Evolutionary conservation across 35 echinoderm and acorn worm genomes (phyloP), one percentile per base, ranked within the genome.

Genomic region (Anneissia japonica): DNA sequence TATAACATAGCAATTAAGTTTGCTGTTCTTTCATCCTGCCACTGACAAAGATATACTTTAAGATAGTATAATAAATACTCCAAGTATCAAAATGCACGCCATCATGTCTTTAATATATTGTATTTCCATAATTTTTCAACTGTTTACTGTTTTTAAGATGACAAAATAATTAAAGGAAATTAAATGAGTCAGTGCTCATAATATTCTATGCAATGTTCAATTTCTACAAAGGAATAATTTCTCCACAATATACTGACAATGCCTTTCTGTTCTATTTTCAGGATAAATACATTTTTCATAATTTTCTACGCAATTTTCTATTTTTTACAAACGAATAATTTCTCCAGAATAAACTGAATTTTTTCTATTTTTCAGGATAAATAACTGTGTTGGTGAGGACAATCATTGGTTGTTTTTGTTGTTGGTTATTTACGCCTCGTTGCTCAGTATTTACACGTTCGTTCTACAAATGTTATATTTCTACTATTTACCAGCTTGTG

Each of bases 341-440:
- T n/a, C n/a, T n/a, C n/a, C n/a, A n/a, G n/a, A n/a, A n/a, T n/a
- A n/a, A n/a, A n/a, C n/a, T n/a, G 4, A 0, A 74, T 3, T 81
- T 16, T 84, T 84, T 36, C 87, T 77, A 19, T 80, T 91, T 43
- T 77, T 0, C 56, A 97, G 95, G 91, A 91, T 97, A 32, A 97
- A 97, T 74, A 97, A 91, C 46, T 97, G 95, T 86, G 84, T 97
- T 13, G 95, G 88, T 37, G 95, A 97, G 39, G 95, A 97, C 72
- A 97, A 97, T 83, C 91, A 97, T 79, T 93, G 91, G 91, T 33
- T 93, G 16, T 97, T 97, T 75, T 39, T 97, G 17, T 74, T 97
- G 5, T 79, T 93, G 45, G 91, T 97, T 16, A 79, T 97, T 36
- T 97, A 93, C 46, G 91, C 88, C 1, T 41, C 83, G 4, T 13